Conservation (phyloP, 2,797 vertebrate species). For the Rhinogobio ventralis region DNA sequence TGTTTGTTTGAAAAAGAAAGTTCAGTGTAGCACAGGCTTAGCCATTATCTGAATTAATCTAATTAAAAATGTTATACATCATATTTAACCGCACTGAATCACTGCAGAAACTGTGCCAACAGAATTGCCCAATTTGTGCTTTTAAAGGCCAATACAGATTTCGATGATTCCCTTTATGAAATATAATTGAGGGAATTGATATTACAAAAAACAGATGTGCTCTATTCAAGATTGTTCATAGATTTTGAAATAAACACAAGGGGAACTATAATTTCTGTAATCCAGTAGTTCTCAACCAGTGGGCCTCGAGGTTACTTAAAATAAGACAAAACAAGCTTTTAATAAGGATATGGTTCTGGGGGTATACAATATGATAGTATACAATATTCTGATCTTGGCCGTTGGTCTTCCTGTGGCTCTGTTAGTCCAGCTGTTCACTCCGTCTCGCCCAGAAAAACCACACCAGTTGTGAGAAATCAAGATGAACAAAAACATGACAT, state of each 20-base stretch:
- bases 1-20: background rate
- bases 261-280: background rate
- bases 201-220: background rate
- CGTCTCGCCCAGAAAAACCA: too few species aligned
- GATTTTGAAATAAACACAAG: background rate
- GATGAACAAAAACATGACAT: too few species aligned
- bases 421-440: too few species aligned
- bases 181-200: background rate
- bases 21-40: background rate
- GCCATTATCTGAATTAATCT: background rate
- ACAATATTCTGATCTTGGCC: too few species aligned
- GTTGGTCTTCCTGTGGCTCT: too few species aligned
- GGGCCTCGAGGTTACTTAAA: background rate
- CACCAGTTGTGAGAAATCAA: too few species aligned
- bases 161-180: background rate
- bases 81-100: background rate
- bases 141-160: background rate
- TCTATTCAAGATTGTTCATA: background rate
- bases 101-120: too few species aligned
- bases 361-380: too few species aligned
- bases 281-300: background rate
- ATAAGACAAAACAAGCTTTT: background rate
- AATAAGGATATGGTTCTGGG: background rate
- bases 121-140: background rate
- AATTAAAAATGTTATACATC: background rate